Percentiles rank a stretch among this genome's conserved stretches.
Evolutionary conservation across 2,797 vertebrate species (phyloP).

Genomic region (Cyprinella venusta): DNA sequence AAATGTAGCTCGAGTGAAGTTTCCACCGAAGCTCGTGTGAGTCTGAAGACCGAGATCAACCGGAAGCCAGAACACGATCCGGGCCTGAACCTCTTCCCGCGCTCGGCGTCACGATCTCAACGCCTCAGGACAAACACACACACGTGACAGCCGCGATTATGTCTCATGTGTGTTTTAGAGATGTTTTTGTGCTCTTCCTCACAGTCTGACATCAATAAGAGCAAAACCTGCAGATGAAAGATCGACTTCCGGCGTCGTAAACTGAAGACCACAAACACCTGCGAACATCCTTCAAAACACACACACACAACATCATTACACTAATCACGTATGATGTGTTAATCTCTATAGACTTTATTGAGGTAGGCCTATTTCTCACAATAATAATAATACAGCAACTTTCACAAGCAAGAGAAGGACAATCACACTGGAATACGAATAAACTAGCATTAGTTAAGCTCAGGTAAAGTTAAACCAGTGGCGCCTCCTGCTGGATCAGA

Average conservation of each 20-base stretch:
- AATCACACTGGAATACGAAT: not conserved
- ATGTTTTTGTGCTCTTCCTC: not conserved
- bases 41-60: not conserved
- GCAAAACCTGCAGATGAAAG: constrained; percentile 6
- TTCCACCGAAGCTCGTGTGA: not conserved
- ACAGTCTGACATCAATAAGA: not conserved
- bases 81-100: not conserved
- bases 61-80: not conserved
- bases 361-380: not conserved
- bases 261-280: constrained; percentile 34
- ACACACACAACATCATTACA: not conserved
- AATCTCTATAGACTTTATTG: not conserved
- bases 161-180: no score
- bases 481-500: not conserved
- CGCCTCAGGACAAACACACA: not conserved
- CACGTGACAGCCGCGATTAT: not conserved
- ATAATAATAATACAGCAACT: not conserved
- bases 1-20: no score
- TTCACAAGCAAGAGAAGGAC: not conserved
- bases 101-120: no score
- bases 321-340: not conserved
- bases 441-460: not conserved
- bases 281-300: not conserved
- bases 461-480: not conserved
- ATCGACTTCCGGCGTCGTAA: not conserved